A percentile compares a stretch with the other conserved stretches of the same genome.
phyloP scores from a whole-genome alignment of 1,140 invertebrate species.

The Acromyrmex charruanus region DNA sequence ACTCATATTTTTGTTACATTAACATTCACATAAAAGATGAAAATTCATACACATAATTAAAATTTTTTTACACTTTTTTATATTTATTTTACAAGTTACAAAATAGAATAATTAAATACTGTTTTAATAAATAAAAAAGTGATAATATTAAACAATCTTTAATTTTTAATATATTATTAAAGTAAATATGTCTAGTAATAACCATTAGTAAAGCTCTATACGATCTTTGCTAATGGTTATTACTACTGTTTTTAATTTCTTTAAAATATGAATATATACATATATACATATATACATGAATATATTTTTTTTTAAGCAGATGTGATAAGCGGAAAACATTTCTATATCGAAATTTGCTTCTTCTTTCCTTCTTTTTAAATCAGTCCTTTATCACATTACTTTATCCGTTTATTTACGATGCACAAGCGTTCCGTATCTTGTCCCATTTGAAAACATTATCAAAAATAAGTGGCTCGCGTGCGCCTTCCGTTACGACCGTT shows the following conservation, averaged over 20 bases:
- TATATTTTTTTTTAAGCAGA: too few species aligned
- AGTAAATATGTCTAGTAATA: too few species aligned
- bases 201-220: too few species aligned
- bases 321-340: neutral
- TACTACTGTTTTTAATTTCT: neutral
- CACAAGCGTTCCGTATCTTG: slow-evolving; percentile 25
- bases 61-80: too few species aligned
- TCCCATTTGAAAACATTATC: slow-evolving; percentile 34
- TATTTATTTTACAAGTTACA: too few species aligned
- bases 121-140: too few species aligned
- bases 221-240: neutral
- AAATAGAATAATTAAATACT: too few species aligned
- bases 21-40: too few species aligned
- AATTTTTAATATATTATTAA: too few species aligned
- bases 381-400: slow-evolving; percentile 4
- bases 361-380: neutral
- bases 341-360: neutral
- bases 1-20: neutral
- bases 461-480: slow-evolving; percentile 23
- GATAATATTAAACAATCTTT: too few species aligned
- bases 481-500: neutral
- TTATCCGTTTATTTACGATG: slow-evolving; percentile 22
- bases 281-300: too few species aligned
- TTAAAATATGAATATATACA: neutral
- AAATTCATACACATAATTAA: too few species aligned